Evolutionary conservation across 2,888 invertebrate species (phyloP), one percentile per base, ranked within the genome.

Genomic region (Pandemis corylana): DNA sequence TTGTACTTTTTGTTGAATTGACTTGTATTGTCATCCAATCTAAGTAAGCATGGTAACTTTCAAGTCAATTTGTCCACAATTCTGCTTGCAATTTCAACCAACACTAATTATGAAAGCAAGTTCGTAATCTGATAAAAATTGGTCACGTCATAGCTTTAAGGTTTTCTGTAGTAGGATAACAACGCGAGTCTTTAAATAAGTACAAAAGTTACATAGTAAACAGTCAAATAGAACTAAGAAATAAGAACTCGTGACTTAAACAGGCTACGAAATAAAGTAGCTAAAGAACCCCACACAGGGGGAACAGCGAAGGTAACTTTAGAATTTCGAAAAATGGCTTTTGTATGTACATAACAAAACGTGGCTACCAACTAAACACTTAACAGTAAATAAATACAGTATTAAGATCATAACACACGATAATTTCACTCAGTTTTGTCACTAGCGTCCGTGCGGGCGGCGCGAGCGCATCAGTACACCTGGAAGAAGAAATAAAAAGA

Each of bases 351-450:
- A 89, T 82, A 85, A 82, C 80, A 81, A 81, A 81, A 76, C 66
- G 44, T 71, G 74, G 72, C 78, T 77, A 78, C 68, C 53, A 77
- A 15, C 77, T 80, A 79, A 76, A 65, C 68, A 62, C 62, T 73
- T 69, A 66, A 53, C n/a, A 49, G 66, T 41, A 44, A 20, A 91
- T 91, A 91, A 92, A 91, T 91, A 90, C 79, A 83, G 82, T 88
- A 77, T 81, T 82, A 87, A 89, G 88, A 89, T 89, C 88, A 86
- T 86, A 83, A 76, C 77, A 67, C 68, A 69, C 67, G 75, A 76
- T 76, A 71, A 71, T 80, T 85, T 90, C 89, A 89, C 88, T 86
- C 82, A 81, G 80, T 82, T 84, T 83, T 85, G 80, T 84, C 87
- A 88, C 88, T 85, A 84, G 82, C 78, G 86, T 86, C 87, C 81